A percentile compares a stretch with the other conserved stretches of the same genome.
Conservation (phyloP, 2,888 invertebrate genomes). For the Drosophila ezoana region DNA sequence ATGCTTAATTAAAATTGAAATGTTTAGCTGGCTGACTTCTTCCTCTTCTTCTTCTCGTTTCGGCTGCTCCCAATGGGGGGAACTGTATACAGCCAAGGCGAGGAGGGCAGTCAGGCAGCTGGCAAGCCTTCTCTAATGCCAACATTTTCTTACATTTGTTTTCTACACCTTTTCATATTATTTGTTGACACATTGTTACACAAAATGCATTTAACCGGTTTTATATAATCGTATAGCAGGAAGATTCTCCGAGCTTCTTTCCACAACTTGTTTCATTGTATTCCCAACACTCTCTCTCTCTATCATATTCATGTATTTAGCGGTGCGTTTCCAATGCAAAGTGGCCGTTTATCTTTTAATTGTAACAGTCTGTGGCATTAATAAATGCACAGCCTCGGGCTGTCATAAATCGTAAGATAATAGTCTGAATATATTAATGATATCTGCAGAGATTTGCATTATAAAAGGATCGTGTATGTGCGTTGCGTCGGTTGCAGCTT, state of each 20-base stretch:
- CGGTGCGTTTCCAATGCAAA: conserved; percentile 76
- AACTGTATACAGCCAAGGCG: background rate
- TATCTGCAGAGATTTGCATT: conserved; percentile 64
- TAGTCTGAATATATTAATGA: conserved; percentile 53
- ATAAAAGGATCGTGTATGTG: conserved; percentile 56
- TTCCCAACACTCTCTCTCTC: conserved; percentile 1
- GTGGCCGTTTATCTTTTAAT: conserved; percentile 78
- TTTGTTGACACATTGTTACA: conserved; percentile 81
- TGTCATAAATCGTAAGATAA: conserved; percentile 68
- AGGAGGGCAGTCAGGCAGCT: conserved; percentile 10
- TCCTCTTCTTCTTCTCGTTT: conserved; percentile 15
- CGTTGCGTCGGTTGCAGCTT: conserved; percentile 15
- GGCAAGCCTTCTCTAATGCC: conserved; percentile 36
- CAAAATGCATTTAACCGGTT: conserved; percentile 79
- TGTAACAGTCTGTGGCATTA: conserved; percentile 72
- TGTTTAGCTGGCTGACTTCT: conserved; percentile 67
- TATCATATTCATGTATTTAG: conserved; percentile 50
- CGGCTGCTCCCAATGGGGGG: conserved; percentile 27
- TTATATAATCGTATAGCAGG: conserved; percentile 28
- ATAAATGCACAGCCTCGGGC: conserved; percentile 48
- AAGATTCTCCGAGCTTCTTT: conserved; percentile 8
- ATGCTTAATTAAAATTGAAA: conserved; percentile 84
- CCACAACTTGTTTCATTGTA: conserved; percentile 24
- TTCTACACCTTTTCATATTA: conserved; percentile 58
- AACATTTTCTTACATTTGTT: conserved; percentile 47